Evolutionary conservation across 1,140 invertebrate species (phyloP).

Genomic region (Dendroctonus valens): DNA sequence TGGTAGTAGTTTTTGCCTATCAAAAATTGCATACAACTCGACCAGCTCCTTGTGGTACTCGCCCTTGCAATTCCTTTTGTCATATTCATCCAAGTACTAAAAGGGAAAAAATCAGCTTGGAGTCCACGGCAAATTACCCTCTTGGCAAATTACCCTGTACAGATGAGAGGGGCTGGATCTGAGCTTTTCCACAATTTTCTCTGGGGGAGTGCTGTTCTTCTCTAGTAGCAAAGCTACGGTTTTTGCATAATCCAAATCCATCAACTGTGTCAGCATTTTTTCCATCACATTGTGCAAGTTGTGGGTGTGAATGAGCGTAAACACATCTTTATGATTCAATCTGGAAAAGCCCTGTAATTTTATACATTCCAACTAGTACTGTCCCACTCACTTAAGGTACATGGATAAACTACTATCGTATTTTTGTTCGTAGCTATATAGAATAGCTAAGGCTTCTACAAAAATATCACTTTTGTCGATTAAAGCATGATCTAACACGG

Average conservation of each 20-base stretch:
- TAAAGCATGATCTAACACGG: conserved; percentile 72
- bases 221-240: conserved; percentile 83
- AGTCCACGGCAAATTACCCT: too few species aligned
- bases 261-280: conserved; percentile 85
- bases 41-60: conserved; percentile 85
- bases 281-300: conserved; percentile 78
- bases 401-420: conserved; percentile 92
- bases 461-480: conserved; percentile 69
- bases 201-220: conserved; percentile 74
- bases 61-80: conserved; percentile 68
- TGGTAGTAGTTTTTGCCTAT: conserved; percentile 78
- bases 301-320: conserved; percentile 81
- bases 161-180: conserved; percentile 72
- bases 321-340: conserved; percentile 82
- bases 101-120: conserved; percentile 30
- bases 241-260: conserved; percentile 83
- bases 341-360: conserved; percentile 47
- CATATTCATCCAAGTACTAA: conserved; percentile 73
- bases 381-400: conserved; percentile 74
- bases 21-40: conserved; percentile 86
- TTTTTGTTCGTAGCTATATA: conserved; percentile 87
- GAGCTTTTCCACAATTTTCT: conserved; percentile 80
- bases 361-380: conserved; percentile 1
- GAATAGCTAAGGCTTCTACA: conserved; percentile 84
- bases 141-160: conserved; percentile 58